These are phyloP conservation scores for Crotalus tigris DNA, from an alignment of 2,113 vertebrate genomes.

Conservation along the genomic window DNA sequence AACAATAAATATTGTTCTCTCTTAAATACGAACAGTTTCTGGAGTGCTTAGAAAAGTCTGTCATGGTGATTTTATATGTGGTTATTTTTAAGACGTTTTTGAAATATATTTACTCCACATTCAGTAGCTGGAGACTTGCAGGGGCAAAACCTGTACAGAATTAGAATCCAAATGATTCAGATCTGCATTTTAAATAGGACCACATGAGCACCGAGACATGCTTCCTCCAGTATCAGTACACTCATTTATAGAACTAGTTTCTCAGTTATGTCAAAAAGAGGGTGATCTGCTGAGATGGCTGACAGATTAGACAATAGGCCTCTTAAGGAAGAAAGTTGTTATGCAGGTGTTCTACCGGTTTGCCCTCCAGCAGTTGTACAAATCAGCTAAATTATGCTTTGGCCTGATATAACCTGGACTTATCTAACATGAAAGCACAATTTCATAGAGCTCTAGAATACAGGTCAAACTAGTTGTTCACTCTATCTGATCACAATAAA, in stretches of 20 bases:
- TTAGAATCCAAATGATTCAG: constrained; percentile 52
- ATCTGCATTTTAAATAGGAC: constrained; percentile 40
- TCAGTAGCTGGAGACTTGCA: constrained; percentile 61
- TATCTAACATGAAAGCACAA: constrained; percentile 27
- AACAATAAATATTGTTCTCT: neutral
- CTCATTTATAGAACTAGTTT: constrained; percentile 62
- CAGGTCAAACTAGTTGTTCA: neutral
- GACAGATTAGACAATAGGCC: constrained; percentile 67
- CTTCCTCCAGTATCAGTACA: constrained; percentile 45
- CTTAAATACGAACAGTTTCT: neutral
- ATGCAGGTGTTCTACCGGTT: constrained; percentile 56
- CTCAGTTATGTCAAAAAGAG: constrained; percentile 64
- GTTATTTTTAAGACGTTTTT: neutral
- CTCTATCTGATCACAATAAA: neutral
- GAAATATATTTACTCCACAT: constrained; percentile 37
- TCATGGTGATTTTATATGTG: neutral
- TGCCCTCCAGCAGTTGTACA: constrained; percentile 64
- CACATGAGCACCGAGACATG: constrained; percentile 52
- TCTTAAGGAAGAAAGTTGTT: constrained; percentile 58
- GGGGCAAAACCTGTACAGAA: constrained; percentile 37
- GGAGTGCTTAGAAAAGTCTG: neutral
- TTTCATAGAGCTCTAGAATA: neutral
- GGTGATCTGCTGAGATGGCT: constrained; percentile 56
- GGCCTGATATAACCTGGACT: constrained; percentile 20
- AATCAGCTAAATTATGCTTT: constrained; percentile 21